These are phyloP conservation scores for Paratrypauchen microcephalus DNA, from an alignment of 2,797 vertebrate genomes.

Conservation along the genomic window DNA sequence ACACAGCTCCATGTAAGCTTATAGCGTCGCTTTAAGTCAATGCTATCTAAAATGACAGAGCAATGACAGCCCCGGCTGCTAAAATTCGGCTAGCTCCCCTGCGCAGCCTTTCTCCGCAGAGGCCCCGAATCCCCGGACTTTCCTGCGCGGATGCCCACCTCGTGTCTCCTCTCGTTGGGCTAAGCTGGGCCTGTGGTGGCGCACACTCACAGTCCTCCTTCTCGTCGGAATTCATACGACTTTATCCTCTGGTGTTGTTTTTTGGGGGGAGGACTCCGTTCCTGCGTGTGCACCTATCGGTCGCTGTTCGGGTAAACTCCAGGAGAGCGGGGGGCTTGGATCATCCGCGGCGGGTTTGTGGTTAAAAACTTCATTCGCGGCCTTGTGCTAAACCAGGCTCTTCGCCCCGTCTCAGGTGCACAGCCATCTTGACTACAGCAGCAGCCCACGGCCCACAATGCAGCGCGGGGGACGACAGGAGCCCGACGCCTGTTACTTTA, in stretches of 20 bases:
- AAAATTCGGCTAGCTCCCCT: slow-evolving; percentile 24
- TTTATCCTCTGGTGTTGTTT: slow-evolving; percentile 65
- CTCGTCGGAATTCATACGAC: slow-evolving; percentile 83
- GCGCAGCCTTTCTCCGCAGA: slow-evolving; percentile 16
- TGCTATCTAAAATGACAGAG: not conserved
- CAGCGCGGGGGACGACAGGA: slow-evolving; percentile 43
- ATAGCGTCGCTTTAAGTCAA: not conserved
- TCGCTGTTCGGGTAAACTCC: slow-evolving; percentile 39
- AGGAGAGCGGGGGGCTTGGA: slow-evolving; percentile 9
- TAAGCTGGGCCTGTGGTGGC: slow-evolving; percentile 79
- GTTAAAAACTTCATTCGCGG: slow-evolving; percentile 68
- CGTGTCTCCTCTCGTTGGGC: slow-evolving; percentile 65
- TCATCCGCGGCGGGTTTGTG: slow-evolving; percentile 16
- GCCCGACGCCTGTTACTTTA: slow-evolving; percentile 25
- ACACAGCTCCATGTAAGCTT: not conserved
- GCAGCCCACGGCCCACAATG: slow-evolving; percentile 70
- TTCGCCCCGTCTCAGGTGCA: slow-evolving; percentile 55
- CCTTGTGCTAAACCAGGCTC: slow-evolving; percentile 57
- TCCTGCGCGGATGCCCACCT: slow-evolving; percentile 66
- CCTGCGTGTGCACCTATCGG: slow-evolving; percentile 42
- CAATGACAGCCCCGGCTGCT: slow-evolving; percentile 7
- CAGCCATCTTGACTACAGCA: slow-evolving; percentile 79
- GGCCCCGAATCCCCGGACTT: slow-evolving; percentile 53
- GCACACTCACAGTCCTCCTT: slow-evolving; percentile 82
- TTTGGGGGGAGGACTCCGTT: slow-evolving; percentile 34